Base-by-base conservation (phyloP, 2,113 vertebrate genomes). In the Bufo gargarizans region DNA sequence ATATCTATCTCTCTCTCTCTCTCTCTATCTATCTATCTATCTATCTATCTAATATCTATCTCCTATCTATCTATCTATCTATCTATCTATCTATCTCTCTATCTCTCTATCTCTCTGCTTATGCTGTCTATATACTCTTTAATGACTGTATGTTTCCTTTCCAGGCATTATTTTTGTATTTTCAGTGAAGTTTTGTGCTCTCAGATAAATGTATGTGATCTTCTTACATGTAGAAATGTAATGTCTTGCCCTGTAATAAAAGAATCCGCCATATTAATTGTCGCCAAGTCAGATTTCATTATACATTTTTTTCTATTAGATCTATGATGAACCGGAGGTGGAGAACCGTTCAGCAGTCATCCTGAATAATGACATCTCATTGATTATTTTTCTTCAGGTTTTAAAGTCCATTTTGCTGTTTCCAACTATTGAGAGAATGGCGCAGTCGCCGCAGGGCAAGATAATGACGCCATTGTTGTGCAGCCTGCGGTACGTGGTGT, bases 361-460 rank as follows among this genome's bases (percentile, higher is more conserved):
- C 47, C 0, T 76, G 33, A 33, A 33, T 45, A 50, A 72, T 72
- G 22, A 49, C 19, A 3, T 55, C 22, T 72, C 20, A 33, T 81
- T 55, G 6, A 55, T 71, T 16, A 77, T 49, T 65, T 78, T 11
- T 76, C 59, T 59, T 33, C 91, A 99, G 98, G 93, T 99, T 50
- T 67, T 97, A 45, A 98, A 96, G 91, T 92, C 96, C 0, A 90
- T 98, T 89, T 91, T 99, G 94, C 95, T 99, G 47, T 99, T 99
- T 88, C 98, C 98, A 0, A 99, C 98, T 0, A 99, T 99, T 6
- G 98, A 99, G 89, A 96, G 96, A 20, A 97, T 99, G 93, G 95
- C 97, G 2, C 93, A 94, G 92, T 95, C 94, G 0, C 98, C 97
- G 0, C 96, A 96, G 12, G 98, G 98, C 14, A 96, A 94, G 91